Percentiles rank a stretch among this genome's conserved stretches.
Evolutionary conservation across 2,797 vertebrate genomes (phyloP).

Genomic region (Acanthiza pusilla): DNA sequence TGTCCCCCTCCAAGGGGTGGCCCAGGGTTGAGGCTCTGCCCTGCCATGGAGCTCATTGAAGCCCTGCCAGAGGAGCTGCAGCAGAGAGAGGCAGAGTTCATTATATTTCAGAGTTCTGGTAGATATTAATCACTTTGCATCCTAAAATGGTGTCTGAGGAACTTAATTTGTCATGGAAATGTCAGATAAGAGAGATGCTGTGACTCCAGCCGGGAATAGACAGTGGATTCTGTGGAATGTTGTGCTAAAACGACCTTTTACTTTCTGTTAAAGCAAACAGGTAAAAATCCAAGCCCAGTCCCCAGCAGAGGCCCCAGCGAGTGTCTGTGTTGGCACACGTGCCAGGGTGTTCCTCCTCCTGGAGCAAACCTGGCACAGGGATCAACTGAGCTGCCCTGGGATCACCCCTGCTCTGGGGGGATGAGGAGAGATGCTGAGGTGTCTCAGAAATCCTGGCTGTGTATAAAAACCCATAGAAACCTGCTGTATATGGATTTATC

Average conservation of each 20-base stretch:
- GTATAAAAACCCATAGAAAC: neutral
- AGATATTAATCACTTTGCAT: slow-evolving; percentile 16
- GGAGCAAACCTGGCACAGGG: neutral
- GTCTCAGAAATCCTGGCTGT: neutral
- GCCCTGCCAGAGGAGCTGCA: neutral
- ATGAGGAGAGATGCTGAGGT: neutral
- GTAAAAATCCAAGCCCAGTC: neutral
- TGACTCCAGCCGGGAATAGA: neutral
- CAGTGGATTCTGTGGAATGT: neutral
- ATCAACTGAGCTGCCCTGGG: neutral
- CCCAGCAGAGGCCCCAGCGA: neutral
- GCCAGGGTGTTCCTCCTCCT: neutral
- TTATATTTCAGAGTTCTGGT: neutral
- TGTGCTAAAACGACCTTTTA: slow-evolving; percentile 43
- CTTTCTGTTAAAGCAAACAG: slow-evolving; percentile 41
- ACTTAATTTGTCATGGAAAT: slow-evolving; percentile 48
- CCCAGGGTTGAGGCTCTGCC: neutral
- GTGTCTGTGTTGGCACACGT: neutral
- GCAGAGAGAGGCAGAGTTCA: neutral
- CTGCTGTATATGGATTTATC: neutral
- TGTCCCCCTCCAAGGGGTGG: neutral
- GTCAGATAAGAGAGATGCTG: slow-evolving; percentile 9
- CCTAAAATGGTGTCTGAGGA: neutral
- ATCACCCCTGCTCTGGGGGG: neutral
- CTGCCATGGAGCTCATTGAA: neutral